Conservation (phyloP, 2,113 vertebrate species). For the Chunga burmeisteri region DNA sequence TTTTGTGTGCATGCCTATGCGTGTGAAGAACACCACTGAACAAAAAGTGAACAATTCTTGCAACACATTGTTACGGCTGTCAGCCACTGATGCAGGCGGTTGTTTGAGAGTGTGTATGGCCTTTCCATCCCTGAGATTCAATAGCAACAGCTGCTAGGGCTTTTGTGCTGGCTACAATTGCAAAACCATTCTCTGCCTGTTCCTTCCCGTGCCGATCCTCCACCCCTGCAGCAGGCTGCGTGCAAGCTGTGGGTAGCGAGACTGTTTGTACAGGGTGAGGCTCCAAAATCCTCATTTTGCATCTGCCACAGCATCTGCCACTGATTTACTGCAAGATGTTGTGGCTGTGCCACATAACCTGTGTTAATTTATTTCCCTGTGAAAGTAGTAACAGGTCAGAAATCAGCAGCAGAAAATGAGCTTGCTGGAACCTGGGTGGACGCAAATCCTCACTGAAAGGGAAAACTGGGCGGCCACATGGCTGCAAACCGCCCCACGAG, state of each 20-base stretch:
- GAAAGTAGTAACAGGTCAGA: not conserved
- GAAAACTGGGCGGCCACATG: not conserved
- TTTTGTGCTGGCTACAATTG: not conserved
- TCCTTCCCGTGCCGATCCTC: not conserved
- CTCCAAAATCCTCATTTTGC: not conserved
- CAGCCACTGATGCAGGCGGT: constrained; percentile 27
- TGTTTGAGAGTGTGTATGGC: not conserved
- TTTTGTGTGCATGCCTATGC: not conserved
- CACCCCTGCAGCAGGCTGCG: not conserved
- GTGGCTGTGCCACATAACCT: not conserved
- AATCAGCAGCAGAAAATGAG: not conserved
- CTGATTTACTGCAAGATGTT: not conserved
- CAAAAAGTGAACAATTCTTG: not conserved
- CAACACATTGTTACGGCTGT: not conserved
- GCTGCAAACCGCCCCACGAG: not conserved
- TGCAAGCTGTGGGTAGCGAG: not conserved
- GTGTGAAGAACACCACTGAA: not conserved
- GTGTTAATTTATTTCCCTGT: not conserved
- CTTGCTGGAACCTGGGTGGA: not conserved
- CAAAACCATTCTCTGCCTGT: not conserved
- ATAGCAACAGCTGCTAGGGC: constrained; percentile 65
- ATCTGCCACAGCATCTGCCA: not conserved
- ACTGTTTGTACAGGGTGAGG: not conserved
- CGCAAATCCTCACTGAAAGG: not conserved
- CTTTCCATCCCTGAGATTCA: constrained; percentile 27